Evolutionary conservation across 2,888 invertebrate genomes (phyloP), one percentile per base, ranked within the genome.

Genomic region (Noctua janthina): DNA sequence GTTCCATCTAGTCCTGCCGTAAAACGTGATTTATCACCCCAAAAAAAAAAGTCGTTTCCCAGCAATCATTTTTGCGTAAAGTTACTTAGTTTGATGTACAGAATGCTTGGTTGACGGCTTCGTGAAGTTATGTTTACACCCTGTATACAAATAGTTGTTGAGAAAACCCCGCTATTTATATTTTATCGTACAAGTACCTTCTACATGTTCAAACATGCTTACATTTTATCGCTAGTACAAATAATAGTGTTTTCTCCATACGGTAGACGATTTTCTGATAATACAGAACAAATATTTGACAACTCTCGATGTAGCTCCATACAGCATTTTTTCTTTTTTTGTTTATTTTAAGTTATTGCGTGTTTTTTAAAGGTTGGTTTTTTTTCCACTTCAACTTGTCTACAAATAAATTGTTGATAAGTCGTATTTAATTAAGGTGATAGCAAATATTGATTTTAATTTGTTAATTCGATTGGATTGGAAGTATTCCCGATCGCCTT

Each of bases 221-320:
- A 11, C 54, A 59, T 46, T 59, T 13, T 64, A 56, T 29, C 56
- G 7, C 39, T 78, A 49, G 39, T 64, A 0, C 64, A 82, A 73
- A 82, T 73, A 83, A 29, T 56, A 5, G 46, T 77, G n/a, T 70
- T 70, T 74, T 56, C 56, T 43, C 15, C n/a, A 43, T 10, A n/a
- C 35, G 1, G 23, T 29, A 59, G 39, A 72, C 74, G 59, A 39
- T 4, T 39, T 5, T 35, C 23, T 62, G 51, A 70, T 84, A 78
- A 29, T n/a, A 15, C 8, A 20, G 1, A 69, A 23, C 29, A 62
- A 71, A 78, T 78, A 56, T 78, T 59, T n/a, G 29, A 54, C 23
- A 10, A 56, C 23, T 62, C 62, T 82, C 35, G 20, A 49, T 29
- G 17, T n/a, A n/a, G n/a, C n/a, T n/a, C n/a, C n/a, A n/a, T n/a